These are phyloP conservation scores for Halictus rubicundus DNA, from an alignment of 1,140 invertebrate species.

Conservation along the genomic window DNA sequence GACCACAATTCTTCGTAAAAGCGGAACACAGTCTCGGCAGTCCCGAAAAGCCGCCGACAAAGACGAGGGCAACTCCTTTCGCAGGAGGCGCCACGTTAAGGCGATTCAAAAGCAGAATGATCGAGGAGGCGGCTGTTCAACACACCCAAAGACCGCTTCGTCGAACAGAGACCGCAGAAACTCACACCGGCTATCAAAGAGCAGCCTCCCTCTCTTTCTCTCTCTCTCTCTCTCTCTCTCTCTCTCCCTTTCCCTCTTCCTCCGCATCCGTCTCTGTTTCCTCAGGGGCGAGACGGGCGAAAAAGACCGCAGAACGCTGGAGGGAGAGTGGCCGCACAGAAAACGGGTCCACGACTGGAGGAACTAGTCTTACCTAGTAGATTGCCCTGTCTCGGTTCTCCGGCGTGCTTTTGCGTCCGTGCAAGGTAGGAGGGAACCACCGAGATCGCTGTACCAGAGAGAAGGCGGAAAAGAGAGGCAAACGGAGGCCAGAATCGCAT, in stretches of 20 bases:
- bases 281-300: not conserved
- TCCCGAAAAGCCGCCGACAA: no score
- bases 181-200: constrained; percentile 25
- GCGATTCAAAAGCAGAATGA: no score
- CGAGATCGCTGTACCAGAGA: constrained; percentile 15
- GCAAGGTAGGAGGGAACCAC: constrained; percentile 47
- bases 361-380: constrained; percentile 69
- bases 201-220: no score
- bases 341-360: constrained; percentile 67
- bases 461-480: constrained; percentile 57
- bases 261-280: no score
- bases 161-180: constrained; percentile 33
- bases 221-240: no score
- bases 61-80: no score
- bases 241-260: no score
- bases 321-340: constrained; percentile 53
- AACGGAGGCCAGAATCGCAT: constrained; percentile 33
- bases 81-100: no score
- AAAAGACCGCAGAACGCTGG: constrained; percentile 9
- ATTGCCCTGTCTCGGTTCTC: constrained; percentile 63
- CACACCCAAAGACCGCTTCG: constrained; percentile 25
- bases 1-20: not conserved
- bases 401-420: constrained; percentile 58
- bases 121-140: not conserved
- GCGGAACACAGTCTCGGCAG: no score